Percentiles rank a stretch among this genome's conserved stretches.
Evolutionary conservation across 2,797 vertebrate genomes (phyloP).

Genomic region (Sebastes elongatus): DNA sequence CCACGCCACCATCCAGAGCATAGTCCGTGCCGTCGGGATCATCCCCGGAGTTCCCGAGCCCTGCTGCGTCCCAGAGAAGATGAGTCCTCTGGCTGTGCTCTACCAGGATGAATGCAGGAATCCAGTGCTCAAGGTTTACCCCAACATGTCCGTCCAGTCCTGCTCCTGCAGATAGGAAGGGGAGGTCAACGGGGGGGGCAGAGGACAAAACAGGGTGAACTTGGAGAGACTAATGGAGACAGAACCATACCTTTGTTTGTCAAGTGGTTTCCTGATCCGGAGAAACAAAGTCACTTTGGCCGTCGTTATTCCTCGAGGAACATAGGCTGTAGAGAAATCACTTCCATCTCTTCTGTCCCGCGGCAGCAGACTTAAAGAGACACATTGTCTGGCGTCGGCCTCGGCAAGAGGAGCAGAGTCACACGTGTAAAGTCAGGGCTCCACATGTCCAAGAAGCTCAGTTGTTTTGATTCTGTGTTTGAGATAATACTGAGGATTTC

Average conservation of each 20-base stretch:
- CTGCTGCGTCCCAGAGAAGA: conserved; percentile 93
- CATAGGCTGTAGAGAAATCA: conserved; percentile 62
- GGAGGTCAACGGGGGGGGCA: background rate
- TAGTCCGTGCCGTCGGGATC: conserved; percentile 94
- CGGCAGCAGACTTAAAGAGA: conserved; percentile 82
- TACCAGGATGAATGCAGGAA: conserved; percentile 91
- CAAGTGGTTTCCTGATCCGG: conserved; percentile 45
- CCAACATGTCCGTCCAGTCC: conserved; percentile 94
- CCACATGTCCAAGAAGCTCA: conserved; percentile 41
- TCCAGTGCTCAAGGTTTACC: conserved; percentile 92
- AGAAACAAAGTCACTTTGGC: conserved; percentile 50
- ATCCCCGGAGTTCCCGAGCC: conserved; percentile 94
- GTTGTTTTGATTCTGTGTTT: conserved; percentile 57
- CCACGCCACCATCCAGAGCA: conserved; percentile 97
- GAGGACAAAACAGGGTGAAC: conserved; percentile 8
- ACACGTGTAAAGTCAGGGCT: conserved; percentile 49
- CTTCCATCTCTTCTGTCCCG: conserved; percentile 63
- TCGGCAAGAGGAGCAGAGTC: conserved; percentile 47
- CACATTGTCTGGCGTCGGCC: conserved; percentile 76
- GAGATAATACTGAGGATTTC: conserved; percentile 49
- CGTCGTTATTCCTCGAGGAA: conserved; percentile 48
- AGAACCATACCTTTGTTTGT: conserved; percentile 53
- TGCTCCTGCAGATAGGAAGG: conserved; percentile 90
- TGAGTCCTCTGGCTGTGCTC: conserved; percentile 91
- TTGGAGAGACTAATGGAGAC: conserved; percentile 41